Base-by-base conservation (phyloP, 2,888 invertebrate genomes). In the Lymantria dispar region DNA sequence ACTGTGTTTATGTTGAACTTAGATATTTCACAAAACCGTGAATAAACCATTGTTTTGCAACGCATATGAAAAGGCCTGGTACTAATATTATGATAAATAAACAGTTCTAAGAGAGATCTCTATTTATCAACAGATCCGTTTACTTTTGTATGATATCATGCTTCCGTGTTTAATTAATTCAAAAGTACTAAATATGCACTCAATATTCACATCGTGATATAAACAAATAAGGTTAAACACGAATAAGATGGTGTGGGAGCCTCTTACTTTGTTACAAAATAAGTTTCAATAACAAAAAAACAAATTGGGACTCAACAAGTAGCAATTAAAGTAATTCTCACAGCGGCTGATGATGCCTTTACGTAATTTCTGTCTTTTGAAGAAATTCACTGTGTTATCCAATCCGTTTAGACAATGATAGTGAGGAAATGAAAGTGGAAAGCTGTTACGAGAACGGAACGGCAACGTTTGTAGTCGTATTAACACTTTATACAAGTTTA, bases 361-460 rank as follows among this genome's bases (percentile, higher is more conserved):
- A 87, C 83, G 81, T 87, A 87, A 89, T 76, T 71, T 69, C 69
- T 72, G 62, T 72, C 72, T 80, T 82, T 74, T 73, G 78, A 83
- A 83, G 84, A 85, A 85, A 85, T 87, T 85, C 76, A 67, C 78
- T 64, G 75, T 80, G 85, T 89, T 89, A 89, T 87, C 80, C 88
- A 90, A 89, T 83, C 78, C 69, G 68, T 76, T 78, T 85, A 87
- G 83, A 89, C 89, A 89, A 90, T 89, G 86, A 85, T 82, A 78
- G 76, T 78, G 80, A 83, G 84, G 83, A 85, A 89, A 86, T 76
- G 88, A 89, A 89, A 90, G 87, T 86, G 80, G 83, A 87, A 86
- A 86, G 85, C 76, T 76, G 74, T 87, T 87, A 83, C 86, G 87
- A 80, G 77, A 77, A 78, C 83, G 78, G 75, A 82, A 78, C 76